These are phyloP conservation scores for Stigmatopora argus DNA, from an alignment of 2,113 vertebrate species.

Conservation along the genomic window DNA sequence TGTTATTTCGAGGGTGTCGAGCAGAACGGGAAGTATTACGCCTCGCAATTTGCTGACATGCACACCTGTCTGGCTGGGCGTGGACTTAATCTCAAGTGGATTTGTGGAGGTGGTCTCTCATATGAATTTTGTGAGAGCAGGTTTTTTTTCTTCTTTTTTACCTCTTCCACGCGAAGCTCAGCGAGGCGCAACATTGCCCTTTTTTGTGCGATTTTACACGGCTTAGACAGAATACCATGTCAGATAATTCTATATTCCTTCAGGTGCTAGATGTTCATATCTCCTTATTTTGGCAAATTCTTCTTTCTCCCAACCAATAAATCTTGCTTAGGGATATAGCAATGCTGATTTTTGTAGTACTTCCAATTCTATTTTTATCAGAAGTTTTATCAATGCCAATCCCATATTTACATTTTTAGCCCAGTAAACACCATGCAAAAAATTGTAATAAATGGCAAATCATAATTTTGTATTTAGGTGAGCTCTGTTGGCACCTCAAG, in stretches of 20 bases:
- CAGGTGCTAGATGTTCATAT: too few species aligned
- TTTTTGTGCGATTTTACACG: background rate
- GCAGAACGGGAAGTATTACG: slow-evolving; percentile 39
- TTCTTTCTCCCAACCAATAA: too few species aligned
- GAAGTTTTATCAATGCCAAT: too few species aligned
- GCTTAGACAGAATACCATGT: background rate
- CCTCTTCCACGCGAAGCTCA: background rate
- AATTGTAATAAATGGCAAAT: too few species aligned
- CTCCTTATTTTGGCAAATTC: background rate
- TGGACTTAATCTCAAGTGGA: background rate
- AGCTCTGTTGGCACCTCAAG: too few species aligned
- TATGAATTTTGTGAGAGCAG: background rate
- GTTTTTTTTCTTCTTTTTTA: background rate
- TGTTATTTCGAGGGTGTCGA: slow-evolving; percentile 40
- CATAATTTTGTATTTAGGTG: too few species aligned
- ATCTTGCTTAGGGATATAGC: too few species aligned
- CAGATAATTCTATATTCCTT: background rate
- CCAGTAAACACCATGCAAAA: too few species aligned
- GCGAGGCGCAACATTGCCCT: background rate
- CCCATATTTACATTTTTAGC: too few species aligned
- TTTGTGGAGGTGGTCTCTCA: slow-evolving; percentile 5
- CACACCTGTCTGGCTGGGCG: slow-evolving; percentile 28
- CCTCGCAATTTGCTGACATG: slow-evolving; percentile 48
- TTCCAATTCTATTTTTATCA: too few species aligned
- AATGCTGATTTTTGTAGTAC: too few species aligned